Percentiles rank a stretch among this genome's conserved stretches.
Conservation (phyloP, 2,888 invertebrate species). For the Carabus problematicus region DNA sequence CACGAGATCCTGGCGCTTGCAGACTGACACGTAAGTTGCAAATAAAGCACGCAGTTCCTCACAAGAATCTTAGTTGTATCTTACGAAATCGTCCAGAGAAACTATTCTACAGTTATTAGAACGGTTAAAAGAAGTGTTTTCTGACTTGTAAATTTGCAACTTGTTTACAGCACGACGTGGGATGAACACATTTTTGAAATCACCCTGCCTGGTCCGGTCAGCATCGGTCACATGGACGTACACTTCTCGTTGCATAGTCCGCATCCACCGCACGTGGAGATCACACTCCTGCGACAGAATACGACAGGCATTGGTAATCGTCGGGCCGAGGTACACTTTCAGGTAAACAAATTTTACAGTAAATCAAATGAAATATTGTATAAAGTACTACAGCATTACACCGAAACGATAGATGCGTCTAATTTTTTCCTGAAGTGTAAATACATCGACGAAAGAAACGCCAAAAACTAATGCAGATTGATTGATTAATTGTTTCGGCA, state of each 20-base stretch:
- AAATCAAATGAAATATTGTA: no score
- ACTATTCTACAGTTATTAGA: no score
- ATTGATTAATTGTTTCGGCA: conserved; percentile 48
- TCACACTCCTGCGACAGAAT: conserved; percentile 71
- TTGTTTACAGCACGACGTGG: conserved; percentile 80
- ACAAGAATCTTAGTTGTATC: no score
- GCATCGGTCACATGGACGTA: conserved; percentile 89
- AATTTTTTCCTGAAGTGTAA: neutral
- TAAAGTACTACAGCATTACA: no score
- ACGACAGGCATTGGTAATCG: conserved; percentile 71
- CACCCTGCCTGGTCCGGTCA: conserved; percentile 79
- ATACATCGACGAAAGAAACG: neutral
- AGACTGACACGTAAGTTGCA: conserved; percentile 75
- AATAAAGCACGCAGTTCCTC: no score
- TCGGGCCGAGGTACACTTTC: conserved; percentile 51
- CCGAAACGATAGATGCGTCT: no score
- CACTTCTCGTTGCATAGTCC: conserved; percentile 83
- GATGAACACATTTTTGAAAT: conserved; percentile 92
- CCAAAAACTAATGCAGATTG: neutral
- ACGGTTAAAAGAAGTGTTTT: no score
- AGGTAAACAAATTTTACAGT: no score
- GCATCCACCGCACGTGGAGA: conserved; percentile 75
- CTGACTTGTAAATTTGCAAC: no score
- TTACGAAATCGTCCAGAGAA: no score
- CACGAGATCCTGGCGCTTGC: conserved; percentile 87